Percentiles rank a stretch among this genome's conserved stretches.
These are phyloP conservation scores for Athalia rosae DNA, from an alignment of 2,888 invertebrate species.

Conservation along the genomic window DNA sequence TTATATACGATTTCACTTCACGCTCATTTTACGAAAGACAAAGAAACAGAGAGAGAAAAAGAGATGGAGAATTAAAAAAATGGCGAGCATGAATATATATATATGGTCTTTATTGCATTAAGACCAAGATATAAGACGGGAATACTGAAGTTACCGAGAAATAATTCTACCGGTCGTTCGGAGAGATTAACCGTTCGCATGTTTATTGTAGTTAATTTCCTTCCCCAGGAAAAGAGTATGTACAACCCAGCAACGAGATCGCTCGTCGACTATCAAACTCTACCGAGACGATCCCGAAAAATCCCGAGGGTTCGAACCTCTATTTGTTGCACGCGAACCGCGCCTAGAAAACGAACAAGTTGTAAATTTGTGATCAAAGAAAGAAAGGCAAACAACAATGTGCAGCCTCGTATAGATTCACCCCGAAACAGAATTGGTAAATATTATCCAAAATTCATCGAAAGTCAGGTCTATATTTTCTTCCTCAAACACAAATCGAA, in stretches of 20 bases:
- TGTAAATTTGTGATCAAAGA: neutral
- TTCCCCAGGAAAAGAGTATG: neutral
- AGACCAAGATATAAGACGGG: constrained; percentile 41
- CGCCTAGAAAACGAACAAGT: neutral
- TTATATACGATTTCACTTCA: too few relatives aligned
- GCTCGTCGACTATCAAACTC: too few relatives aligned
- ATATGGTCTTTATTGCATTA: constrained; percentile 25
- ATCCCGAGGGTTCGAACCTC: constrained; percentile 5
- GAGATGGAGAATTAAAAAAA: too few relatives aligned
- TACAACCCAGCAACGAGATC: too few relatives aligned
- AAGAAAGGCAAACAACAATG: too few relatives aligned
- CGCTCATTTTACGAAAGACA: too few relatives aligned
- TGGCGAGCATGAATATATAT: neutral
- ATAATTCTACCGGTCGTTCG: constrained; percentile 1
- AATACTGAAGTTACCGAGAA: constrained; percentile 14
- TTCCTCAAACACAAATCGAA: too few relatives aligned
- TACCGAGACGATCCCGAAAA: neutral
- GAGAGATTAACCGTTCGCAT: constrained; percentile 40
- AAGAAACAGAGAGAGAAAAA: too few relatives aligned
- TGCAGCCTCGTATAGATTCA: too few relatives aligned
- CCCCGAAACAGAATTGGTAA: too few relatives aligned
- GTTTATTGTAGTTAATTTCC: constrained; percentile 36
- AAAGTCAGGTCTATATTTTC: too few relatives aligned
- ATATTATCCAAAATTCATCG: too few relatives aligned
- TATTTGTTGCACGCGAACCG: neutral